Evolutionary conservation across 1,140 invertebrate species (phyloP).

Genomic region (Dinoponera quadriceps): DNA sequence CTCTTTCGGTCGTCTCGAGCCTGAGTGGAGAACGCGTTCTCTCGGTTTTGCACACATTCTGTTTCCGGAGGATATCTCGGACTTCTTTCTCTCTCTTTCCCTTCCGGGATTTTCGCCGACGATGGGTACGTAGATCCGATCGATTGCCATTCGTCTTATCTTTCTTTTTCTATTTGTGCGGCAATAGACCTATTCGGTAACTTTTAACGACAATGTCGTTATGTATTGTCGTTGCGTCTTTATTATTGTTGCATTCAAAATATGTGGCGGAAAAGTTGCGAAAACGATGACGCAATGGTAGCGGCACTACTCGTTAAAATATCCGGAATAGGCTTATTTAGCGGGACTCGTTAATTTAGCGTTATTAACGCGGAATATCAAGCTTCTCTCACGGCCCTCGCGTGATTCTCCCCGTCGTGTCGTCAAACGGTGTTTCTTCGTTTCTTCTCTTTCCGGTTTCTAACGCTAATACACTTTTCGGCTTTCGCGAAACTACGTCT

Average conservation of each 20-base stretch:
- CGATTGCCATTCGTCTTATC: background rate
- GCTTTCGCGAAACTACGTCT: background rate
- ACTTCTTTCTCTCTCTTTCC: slow-evolving; percentile 25
- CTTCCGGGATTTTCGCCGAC: background rate
- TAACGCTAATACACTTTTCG: background rate
- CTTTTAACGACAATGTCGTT: too few species aligned
- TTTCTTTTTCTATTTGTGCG: background rate
- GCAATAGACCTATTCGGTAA: too few species aligned
- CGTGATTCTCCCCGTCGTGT: background rate
- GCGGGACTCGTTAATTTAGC: too few species aligned
- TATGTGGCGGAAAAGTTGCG: too few species aligned
- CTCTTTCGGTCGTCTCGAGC: background rate
- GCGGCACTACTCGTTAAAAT: too few species aligned
- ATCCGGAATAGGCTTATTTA: too few species aligned
- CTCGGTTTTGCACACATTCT: background rate
- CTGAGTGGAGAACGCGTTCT: background rate
- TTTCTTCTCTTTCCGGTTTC: background rate
- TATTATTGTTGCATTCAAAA: too few species aligned
- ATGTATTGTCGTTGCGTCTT: too few species aligned
- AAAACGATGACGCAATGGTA: too few species aligned
- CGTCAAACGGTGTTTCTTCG: background rate
- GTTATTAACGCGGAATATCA: too few species aligned
- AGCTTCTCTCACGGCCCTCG: too few species aligned
- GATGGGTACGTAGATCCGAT: slow-evolving; percentile 37
- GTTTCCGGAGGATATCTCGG: background rate